phyloP scores from a whole-genome alignment of 2,797 vertebrate species.

The Geotrypetes seraphini region DNA sequence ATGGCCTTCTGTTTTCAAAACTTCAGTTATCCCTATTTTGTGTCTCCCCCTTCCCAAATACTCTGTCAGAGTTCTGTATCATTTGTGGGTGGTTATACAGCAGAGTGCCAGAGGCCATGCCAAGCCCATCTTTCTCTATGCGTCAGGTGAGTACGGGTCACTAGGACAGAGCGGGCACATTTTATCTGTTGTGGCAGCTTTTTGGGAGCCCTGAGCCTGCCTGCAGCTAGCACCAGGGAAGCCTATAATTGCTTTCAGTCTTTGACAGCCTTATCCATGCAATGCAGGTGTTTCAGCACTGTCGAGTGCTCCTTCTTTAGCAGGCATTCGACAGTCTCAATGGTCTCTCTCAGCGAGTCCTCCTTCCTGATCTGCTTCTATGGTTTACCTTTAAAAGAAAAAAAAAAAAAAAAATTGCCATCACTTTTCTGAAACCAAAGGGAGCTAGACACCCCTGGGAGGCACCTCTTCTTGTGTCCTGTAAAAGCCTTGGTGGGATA shows the following conservation, averaged over 20 bases:
- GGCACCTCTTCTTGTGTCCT: too few relatives aligned
- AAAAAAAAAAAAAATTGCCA: not conserved
- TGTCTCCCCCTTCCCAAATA: too few relatives aligned
- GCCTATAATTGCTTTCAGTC: conserved; percentile 97
- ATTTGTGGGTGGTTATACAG: too few relatives aligned
- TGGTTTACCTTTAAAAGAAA: rapidly evolving
- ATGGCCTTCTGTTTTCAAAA: too few relatives aligned
- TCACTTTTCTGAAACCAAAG: rapidly evolving
- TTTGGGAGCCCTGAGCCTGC: conserved; percentile 82
- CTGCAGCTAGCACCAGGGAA: conserved; percentile 89
- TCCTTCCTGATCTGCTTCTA: not conserved
- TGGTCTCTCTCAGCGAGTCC: too few relatives aligned
- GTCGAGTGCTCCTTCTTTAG: not conserved
- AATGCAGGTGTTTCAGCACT: conserved; percentile 1
- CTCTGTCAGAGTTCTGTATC: too few relatives aligned
- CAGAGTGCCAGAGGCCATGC: too few relatives aligned
- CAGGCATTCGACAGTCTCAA: not conserved
- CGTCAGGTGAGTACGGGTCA: too few relatives aligned
- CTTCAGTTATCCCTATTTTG: too few relatives aligned
- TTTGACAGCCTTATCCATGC: conserved; percentile 36
- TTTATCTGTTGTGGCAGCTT: conserved; percentile 91
- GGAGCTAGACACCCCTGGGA: too few relatives aligned
- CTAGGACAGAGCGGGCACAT: conserved; percentile 27
- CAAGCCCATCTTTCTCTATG: not conserved
- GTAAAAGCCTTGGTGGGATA: too few relatives aligned